A percentile compares a stretch with the other conserved stretches of the same genome.
Conservation (phyloP, 2,888 invertebrate species). For the Thecocarcelia acutangulata region DNA sequence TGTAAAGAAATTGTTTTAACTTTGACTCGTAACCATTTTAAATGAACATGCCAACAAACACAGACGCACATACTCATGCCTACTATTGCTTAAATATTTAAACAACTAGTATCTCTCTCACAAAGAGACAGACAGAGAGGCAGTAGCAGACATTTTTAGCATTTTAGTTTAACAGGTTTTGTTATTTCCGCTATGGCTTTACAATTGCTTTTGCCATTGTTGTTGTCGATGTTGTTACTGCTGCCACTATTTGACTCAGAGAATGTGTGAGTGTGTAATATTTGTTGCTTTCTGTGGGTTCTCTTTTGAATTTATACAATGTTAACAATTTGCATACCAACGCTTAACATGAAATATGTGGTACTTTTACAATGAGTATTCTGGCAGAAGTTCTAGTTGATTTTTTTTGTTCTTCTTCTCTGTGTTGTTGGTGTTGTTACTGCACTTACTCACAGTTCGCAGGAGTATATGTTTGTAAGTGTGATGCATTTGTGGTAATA, state of each 20-base stretch:
- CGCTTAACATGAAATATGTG: slow-evolving; percentile 68
- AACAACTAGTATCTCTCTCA: slow-evolving; percentile 4
- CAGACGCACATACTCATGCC: not conserved
- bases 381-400: slow-evolving; percentile 42
- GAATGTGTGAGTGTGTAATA: not conserved
- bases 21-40: not conserved
- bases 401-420: not conserved
- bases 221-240: slow-evolving; percentile 39
- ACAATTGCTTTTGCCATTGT: slow-evolving; percentile 30
- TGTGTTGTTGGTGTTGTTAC: slow-evolving; percentile 9
- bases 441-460: slow-evolving; percentile 11
- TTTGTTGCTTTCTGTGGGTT: slow-evolving; percentile 51
- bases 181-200: slow-evolving; percentile 44
- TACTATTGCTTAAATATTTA: not conserved
- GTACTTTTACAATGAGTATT: slow-evolving; percentile 57
- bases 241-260: slow-evolving; percentile 36
- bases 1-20: slow-evolving; percentile 2
- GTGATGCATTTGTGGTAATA: slow-evolving; percentile 44
- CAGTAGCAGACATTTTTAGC: slow-evolving; percentile 51
- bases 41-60: not conserved
- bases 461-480: not conserved
- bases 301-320: slow-evolving; percentile 57
- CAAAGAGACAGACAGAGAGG: slow-evolving; percentile 17
- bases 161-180: slow-evolving; percentile 63
- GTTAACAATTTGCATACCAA: slow-evolving; percentile 67